Conservation (phyloP, 2,888 invertebrate genomes). For the Petrolisthes manimaculis region DNA sequence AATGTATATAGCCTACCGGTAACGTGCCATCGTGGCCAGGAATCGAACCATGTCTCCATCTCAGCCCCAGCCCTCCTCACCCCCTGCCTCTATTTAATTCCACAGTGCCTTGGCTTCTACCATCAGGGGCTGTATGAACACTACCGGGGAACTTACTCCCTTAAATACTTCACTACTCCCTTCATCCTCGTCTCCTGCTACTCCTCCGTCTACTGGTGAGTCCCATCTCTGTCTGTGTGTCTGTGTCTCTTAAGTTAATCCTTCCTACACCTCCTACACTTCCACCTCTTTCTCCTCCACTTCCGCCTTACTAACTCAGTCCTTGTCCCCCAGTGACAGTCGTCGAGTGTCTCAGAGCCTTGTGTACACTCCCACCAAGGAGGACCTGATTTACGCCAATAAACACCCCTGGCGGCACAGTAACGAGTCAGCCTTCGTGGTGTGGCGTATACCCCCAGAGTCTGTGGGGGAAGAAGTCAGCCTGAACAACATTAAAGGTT, state of each 20-base stretch:
- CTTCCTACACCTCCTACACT: background rate
- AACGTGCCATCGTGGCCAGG: too few relatives aligned
- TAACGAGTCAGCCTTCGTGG: background rate
- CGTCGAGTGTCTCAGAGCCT: background rate
- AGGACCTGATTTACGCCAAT: constrained; percentile 18
- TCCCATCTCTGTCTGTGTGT: background rate
- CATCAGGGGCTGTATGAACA: constrained; percentile 27
- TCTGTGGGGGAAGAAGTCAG: constrained; percentile 30
- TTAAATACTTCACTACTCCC: constrained; percentile 50
- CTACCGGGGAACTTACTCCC: constrained; percentile 25
- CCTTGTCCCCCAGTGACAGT: constrained; percentile 25
- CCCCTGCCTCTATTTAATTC: background rate
- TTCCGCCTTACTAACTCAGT: too few relatives aligned
- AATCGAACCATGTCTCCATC: too few relatives aligned
- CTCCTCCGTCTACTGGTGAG: constrained; percentile 48
- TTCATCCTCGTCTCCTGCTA: constrained; percentile 44
- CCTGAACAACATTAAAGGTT: constrained; percentile 24
- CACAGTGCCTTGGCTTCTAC: constrained; percentile 50
- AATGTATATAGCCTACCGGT: too few relatives aligned
- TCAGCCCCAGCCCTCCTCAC: too few relatives aligned
- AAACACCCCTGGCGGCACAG: constrained; percentile 33
- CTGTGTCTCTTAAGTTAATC: background rate
- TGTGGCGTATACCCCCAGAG: constrained; percentile 7
- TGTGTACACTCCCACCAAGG: constrained; percentile 25
- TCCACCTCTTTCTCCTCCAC: too few relatives aligned